Conservation (phyloP, 2,888 invertebrate genomes). For the Pammene aurita region DNA sequence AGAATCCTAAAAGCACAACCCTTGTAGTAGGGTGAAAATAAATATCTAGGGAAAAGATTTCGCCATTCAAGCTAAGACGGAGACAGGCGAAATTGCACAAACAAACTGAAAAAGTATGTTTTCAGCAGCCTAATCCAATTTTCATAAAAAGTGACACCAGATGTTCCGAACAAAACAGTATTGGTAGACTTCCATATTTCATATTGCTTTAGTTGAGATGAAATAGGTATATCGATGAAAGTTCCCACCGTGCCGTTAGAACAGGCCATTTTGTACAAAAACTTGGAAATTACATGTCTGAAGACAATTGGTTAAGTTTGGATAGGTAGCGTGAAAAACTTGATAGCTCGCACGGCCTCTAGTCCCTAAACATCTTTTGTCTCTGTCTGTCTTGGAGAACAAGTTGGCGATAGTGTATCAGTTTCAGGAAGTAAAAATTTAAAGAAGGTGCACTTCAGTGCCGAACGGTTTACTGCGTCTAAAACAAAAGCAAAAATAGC, state of each 20-base stretch:
- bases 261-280: constrained; percentile 12
- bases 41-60: too few relatives aligned
- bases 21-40: too few relatives aligned
- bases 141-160: constrained; percentile 11
- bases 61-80: too few relatives aligned
- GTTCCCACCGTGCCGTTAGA: constrained; percentile 8
- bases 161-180: constrained; percentile 3
- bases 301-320: constrained; percentile 36
- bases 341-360: constrained; percentile 15
- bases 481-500: too few relatives aligned
- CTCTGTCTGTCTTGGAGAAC: constrained; percentile 18
- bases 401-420: constrained; percentile 16
- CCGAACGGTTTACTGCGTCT: background rate
- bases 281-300: constrained; percentile 36
- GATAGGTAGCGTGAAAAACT: constrained; percentile 34
- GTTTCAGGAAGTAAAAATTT: background rate
- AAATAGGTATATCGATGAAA: background rate
- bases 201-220: constrained; percentile 7
- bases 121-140: background rate
- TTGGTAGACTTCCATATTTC: constrained; percentile 10
- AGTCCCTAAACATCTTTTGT: constrained; percentile 2
- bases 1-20: too few relatives aligned
- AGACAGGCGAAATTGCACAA: background rate
- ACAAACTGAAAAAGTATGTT: background rate
- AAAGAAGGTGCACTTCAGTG: constrained; percentile 5